Percentiles rank a stretch among this genome's conserved stretches.
phyloP scores from a whole-genome alignment of 2,888 invertebrate species.

The Aleiodes leptofemur region DNA sequence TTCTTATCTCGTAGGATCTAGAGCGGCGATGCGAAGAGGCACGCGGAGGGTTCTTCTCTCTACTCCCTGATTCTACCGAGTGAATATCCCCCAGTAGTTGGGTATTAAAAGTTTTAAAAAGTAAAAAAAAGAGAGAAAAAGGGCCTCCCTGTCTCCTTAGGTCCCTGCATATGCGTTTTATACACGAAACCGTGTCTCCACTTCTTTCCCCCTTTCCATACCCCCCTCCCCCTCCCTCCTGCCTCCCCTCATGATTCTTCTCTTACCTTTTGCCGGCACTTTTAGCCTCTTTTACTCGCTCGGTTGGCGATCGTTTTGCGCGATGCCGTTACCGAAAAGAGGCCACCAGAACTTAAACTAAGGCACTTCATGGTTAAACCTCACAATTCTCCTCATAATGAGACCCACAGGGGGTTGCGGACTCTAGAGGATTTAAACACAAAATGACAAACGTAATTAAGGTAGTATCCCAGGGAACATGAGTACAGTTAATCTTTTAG shows the following conservation, averaged over 20 bases:
- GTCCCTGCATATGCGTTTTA: slow-evolving; percentile 19
- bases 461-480: slow-evolving; percentile 41
- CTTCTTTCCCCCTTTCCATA: no score
- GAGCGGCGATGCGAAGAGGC: slow-evolving; percentile 75
- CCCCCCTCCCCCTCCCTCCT: no score
- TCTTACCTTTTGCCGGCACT: slow-evolving; percentile 40
- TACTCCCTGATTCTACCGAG: slow-evolving; percentile 32
- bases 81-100: slow-evolving; percentile 26
- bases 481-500: no score
- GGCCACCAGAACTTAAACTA: slow-evolving; percentile 64
- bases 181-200: slow-evolving; percentile 4
- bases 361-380: background rate
- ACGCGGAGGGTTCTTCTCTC: slow-evolving; percentile 66
- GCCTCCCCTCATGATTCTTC: slow-evolving; percentile 12
- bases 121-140: slow-evolving; percentile 21
- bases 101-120: slow-evolving; percentile 7
- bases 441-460: slow-evolving; percentile 73
- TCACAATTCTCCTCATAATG: slow-evolving; percentile 51
- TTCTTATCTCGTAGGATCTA: slow-evolving; percentile 74
- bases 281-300: slow-evolving; percentile 56
- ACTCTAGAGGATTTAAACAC: slow-evolving; percentile 49
- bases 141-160: slow-evolving; percentile 27
- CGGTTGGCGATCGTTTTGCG: slow-evolving; percentile 58
- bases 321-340: slow-evolving; percentile 72
- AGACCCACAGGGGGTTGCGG: slow-evolving; percentile 24